Conservation (phyloP, 2,888 invertebrate genomes). For the Trichogramma dendrolimi region DNA sequence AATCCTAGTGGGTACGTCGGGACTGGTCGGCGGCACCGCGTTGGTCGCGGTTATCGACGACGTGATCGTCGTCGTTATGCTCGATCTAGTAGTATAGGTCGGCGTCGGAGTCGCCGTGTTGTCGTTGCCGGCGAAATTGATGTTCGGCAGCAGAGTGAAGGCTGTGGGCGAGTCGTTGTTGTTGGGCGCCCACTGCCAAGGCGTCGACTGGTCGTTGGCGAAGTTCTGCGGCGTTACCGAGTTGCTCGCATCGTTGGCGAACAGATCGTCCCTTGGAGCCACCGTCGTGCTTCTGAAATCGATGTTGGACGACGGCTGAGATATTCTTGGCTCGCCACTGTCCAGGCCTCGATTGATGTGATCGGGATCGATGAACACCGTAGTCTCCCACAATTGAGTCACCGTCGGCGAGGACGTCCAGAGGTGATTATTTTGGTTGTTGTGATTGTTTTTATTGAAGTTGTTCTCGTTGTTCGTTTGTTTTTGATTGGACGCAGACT, state of each 20-base stretch:
- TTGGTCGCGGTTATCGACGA: constrained; percentile 41
- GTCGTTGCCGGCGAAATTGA: constrained; percentile 32
- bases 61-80: constrained; percentile 43
- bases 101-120: constrained; percentile 42
- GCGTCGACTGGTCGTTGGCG: constrained; percentile 41
- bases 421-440: constrained; percentile 48
- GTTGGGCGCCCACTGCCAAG: constrained; percentile 41
- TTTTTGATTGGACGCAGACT: constrained; percentile 18
- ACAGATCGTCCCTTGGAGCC: constrained; percentile 29
- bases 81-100: constrained; percentile 41
- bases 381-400: constrained; percentile 64
- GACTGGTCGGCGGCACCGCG: constrained; percentile 18
- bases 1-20: constrained; percentile 38
- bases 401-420: constrained; percentile 56
- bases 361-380: constrained; percentile 67
- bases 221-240: constrained; percentile 42
- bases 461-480: constrained; percentile 5
- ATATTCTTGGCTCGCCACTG: constrained; percentile 37
- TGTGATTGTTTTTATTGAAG: constrained; percentile 44
- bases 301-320: constrained; percentile 31
- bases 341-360: constrained; percentile 67
- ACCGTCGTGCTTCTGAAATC: constrained; percentile 33
- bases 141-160: constrained; percentile 44
- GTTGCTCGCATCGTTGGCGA: constrained; percentile 37
- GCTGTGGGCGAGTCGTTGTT: constrained; percentile 45